phyloP scores from a whole-genome alignment of 2,888 invertebrate genomes.

The Galerucella calmariensis region DNA sequence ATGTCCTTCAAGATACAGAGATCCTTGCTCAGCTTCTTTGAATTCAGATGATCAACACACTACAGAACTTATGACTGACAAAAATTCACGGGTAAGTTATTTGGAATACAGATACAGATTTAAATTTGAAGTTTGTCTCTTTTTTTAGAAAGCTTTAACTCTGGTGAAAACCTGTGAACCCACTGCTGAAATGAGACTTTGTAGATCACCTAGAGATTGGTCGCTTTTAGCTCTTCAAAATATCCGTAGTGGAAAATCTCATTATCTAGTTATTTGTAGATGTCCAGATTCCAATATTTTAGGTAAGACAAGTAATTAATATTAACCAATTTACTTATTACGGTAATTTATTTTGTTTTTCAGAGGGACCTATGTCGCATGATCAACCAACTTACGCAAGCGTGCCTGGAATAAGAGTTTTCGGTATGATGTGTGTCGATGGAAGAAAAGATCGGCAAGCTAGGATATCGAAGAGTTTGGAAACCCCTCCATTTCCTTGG shows the following conservation, averaged over 20 bases:
- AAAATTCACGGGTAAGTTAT: conserved; percentile 78
- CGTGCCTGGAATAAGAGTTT: conserved; percentile 92
- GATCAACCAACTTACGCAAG: conserved; percentile 94
- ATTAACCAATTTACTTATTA: not conserved
- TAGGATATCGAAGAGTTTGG: conserved; percentile 64
- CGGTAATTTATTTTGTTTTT: conserved; percentile 33
- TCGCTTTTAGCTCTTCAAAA: conserved; percentile 90
- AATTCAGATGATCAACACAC: conserved; percentile 93
- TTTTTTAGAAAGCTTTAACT: conserved; percentile 78
- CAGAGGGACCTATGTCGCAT: conserved; percentile 94
- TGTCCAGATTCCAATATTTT: conserved; percentile 87
- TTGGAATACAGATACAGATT: no score
- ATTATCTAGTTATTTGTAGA: conserved; percentile 91
- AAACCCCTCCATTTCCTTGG: conserved; percentile 79
- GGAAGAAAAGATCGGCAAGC: conserved; percentile 62
- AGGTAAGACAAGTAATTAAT: conserved; percentile 68
- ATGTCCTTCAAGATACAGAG: conserved; percentile 87
- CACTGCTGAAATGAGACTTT: conserved; percentile 89
- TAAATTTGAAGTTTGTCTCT: conserved; percentile 31
- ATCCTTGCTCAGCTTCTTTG: conserved; percentile 90
- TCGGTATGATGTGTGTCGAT: conserved; percentile 92
- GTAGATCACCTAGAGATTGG: conserved; percentile 91
- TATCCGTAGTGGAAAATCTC: conserved; percentile 91
- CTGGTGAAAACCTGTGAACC: conserved; percentile 94
- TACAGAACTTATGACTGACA: conserved; percentile 87